Conservation (phyloP, 2,113 vertebrate species). For the Percina caprodes region DNA sequence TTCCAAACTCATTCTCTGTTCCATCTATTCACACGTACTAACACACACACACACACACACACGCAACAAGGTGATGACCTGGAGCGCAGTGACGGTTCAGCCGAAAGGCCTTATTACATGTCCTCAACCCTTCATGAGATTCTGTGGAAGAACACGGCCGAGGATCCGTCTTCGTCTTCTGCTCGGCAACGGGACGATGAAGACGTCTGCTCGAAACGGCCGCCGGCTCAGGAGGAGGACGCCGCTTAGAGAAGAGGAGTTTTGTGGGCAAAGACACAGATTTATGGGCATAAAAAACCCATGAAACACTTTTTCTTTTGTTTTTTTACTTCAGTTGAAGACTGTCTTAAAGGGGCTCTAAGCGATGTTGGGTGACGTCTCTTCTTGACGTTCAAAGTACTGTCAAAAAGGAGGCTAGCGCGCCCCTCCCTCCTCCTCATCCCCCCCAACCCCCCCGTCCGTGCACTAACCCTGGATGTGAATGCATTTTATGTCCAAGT, state of each 20-base stretch:
- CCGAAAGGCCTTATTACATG: slow-evolving; percentile 93
- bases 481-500: no score
- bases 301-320: not conserved
- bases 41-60: not conserved
- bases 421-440: no score
- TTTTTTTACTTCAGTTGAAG: not conserved
- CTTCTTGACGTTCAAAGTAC: no score
- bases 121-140: slow-evolving; percentile 88
- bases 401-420: no score
- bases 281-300: slow-evolving; percentile 14
- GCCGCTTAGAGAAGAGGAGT: slow-evolving; percentile 20
- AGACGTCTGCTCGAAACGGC: slow-evolving; percentile 32
- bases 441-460: no score
- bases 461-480: no score
- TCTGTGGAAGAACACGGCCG: slow-evolving; percentile 81
- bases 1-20: slow-evolving; percentile 21
- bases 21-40: slow-evolving; percentile 27
- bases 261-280: slow-evolving; percentile 3
- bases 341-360: no score
- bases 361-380: no score
- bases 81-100: slow-evolving; percentile 95
- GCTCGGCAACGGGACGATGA: slow-evolving; percentile 42
- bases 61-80: slow-evolving; percentile 91
- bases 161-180: slow-evolving; percentile 69
- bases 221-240: slow-evolving; percentile 33